A percentile compares a stretch with the other conserved stretches of the same genome.
Evolutionary conservation across 1,140 invertebrate genomes (phyloP).

Genomic region (Idris sp.): DNA sequence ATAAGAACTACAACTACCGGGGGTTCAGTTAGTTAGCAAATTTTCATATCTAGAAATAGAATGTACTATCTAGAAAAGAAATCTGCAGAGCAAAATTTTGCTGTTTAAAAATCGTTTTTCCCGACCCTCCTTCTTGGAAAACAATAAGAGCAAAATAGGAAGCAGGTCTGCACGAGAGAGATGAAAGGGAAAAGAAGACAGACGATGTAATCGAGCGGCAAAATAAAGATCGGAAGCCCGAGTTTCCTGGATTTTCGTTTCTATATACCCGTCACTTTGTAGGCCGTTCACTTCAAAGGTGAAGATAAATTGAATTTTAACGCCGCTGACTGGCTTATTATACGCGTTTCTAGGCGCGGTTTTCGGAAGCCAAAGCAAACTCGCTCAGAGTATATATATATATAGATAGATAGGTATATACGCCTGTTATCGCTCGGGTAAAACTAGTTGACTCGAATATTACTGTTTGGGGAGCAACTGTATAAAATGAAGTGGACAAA

Average conservation of each 20-base stretch:
- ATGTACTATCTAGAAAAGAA: too few species aligned
- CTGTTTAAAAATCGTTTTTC: too few species aligned
- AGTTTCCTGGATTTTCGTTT: conserved; percentile 50
- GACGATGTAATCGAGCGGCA: conserved; percentile 5
- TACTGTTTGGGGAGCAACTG: not conserved
- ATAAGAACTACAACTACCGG: conserved; percentile 11
- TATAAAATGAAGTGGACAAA: conserved; percentile 35
- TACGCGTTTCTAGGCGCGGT: conserved; percentile 44
- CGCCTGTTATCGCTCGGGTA: too few species aligned
- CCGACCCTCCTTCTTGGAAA: too few species aligned
- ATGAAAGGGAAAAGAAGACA: not conserved
- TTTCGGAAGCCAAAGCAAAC: conserved; percentile 42
- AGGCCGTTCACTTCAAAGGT: conserved; percentile 65
- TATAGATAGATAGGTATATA: too few species aligned
- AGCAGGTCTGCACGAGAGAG: not conserved
- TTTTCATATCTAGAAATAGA: too few species aligned
- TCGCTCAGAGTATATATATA: too few species aligned
- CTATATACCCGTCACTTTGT: conserved; percentile 52
- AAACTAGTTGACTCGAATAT: conserved; percentile 28
- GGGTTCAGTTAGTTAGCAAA: too few species aligned
- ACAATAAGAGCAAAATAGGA: too few species aligned
- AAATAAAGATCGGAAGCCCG: conserved; percentile 58
- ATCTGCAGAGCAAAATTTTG: too few species aligned
- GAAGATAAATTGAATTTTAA: conserved; percentile 71
- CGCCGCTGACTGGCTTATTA: conserved; percentile 59